Conservation (phyloP, 2,113 vertebrate genomes). For the Microtus oregoni region DNA sequence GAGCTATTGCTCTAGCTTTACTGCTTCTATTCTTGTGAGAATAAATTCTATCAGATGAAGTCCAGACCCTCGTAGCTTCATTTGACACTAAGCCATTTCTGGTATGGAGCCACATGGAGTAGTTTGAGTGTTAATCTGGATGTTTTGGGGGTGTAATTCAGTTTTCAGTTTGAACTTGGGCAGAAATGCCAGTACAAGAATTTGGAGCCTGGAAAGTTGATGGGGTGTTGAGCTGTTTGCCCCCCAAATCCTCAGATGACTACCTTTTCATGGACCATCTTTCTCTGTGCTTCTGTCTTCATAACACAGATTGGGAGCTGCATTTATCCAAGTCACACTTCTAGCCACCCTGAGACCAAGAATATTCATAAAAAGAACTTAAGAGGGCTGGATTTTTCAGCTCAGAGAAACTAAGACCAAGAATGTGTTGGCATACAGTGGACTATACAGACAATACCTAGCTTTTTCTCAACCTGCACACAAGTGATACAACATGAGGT, state of each 20-base stretch:
- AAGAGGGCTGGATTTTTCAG: constrained; percentile 40
- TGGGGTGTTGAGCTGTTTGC: not conserved
- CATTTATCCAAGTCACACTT: not conserved
- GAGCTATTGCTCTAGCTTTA: not conserved
- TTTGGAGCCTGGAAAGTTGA: not conserved
- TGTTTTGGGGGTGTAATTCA: not conserved
- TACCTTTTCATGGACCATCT: not conserved
- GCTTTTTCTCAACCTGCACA: constrained; percentile 31
- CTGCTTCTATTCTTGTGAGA: not conserved
- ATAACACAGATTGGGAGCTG: not conserved
- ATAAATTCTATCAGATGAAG: not conserved
- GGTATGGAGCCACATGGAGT: not conserved
- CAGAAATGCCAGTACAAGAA: not conserved
- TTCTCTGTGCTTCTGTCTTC: not conserved
- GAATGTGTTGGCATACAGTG: not conserved
- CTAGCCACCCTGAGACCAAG: not conserved
- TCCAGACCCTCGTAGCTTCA: too few species aligned
- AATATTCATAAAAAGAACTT: constrained; percentile 39
- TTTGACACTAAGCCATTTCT: not conserved
- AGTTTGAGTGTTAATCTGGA: not conserved
- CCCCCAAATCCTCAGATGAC: not conserved
- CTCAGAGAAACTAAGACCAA: constrained; percentile 33
- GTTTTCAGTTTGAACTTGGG: not conserved
- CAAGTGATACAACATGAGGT: not conserved
- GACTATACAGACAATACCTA: not conserved